Evolutionary conservation across 2,888 invertebrate genomes (phyloP), one percentile per base, ranked within the genome.

Genomic region (Orchesella flavescens): DNA sequence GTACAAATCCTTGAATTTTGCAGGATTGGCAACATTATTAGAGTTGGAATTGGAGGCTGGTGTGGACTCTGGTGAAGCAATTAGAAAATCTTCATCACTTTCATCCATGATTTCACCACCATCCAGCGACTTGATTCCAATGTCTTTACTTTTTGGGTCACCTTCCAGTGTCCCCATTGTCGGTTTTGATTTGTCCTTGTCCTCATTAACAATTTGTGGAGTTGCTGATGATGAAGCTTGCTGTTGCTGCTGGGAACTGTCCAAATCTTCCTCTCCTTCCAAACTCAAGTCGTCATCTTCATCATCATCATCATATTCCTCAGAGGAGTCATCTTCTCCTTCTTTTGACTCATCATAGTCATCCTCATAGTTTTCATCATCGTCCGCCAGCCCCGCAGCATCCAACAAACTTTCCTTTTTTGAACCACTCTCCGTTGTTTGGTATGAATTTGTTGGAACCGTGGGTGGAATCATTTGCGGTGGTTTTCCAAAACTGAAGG

Each of bases 321-420:
- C 79, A 4, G 69, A 69, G 10, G 63, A 71, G 19, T 84, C 82
- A 12, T 84, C 84, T 65, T 79, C 84, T 5, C 78, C 83, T 43
- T 83, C 83, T 44, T 83, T 83, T 7, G 76, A 69, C 24, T 83
- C 82, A 17, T 82, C 82, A 7, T 79, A 75, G 19, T 84, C 75
- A 61, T 83, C 83, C 23, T 81, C 81, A 34, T 74, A 65, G 17
- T 57, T 61, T 5, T 75, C 81, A 17, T 74, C 81, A 1, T 71
- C 71, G 17, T 75, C 66, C 23, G 46, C 69, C 43, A 23, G 21
- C 44, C 49, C 61, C 15, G 44, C 53, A 21, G 66, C 74, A 43
- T 79, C 73, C 53, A 75, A 21, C 65, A 72, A 71, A 19, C 71
- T 78, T 21, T 68, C 74, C 46, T 61, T 59, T 49, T 69, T 65